Evolutionary conservation across 2,888 invertebrate species (phyloP).

Genomic region (Chrysopilus asiliformis): DNA sequence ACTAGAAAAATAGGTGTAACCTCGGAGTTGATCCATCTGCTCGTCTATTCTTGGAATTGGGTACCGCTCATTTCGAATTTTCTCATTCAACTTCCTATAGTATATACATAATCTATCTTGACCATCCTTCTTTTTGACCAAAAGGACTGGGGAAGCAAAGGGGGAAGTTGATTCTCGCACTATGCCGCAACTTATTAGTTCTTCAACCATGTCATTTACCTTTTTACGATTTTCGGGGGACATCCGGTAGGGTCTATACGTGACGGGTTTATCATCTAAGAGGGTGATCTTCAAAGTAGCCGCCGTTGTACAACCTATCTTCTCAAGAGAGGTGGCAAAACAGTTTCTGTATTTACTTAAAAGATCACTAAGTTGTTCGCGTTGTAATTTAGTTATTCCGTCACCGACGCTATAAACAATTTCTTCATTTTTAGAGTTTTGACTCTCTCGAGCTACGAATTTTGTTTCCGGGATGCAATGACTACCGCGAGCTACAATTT

Average conservation of each 20-base stretch:
- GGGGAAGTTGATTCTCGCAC: constrained; percentile 2
- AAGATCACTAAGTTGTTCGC: neutral
- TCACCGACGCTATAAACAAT: neutral
- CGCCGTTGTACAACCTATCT: neutral
- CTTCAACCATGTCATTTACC: neutral
- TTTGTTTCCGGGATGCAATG: neutral
- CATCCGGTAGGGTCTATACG: neutral
- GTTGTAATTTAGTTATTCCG: neutral
- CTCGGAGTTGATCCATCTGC: constrained; percentile 9
- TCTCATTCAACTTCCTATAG: too few relatives aligned
- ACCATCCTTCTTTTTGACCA: constrained; percentile 8
- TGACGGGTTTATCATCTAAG: neutral
- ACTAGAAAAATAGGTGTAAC: constrained; percentile 6
- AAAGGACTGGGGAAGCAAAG: constrained; percentile 5
- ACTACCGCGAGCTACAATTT: neutral
- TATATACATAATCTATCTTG: too few relatives aligned
- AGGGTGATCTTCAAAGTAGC: neutral
- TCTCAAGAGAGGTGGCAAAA: neutral
- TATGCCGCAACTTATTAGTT: neutral
- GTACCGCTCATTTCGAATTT: too few relatives aligned
- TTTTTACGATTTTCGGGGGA: neutral
- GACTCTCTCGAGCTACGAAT: too few relatives aligned
- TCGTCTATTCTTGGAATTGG: too few relatives aligned
- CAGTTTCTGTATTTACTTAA: neutral
- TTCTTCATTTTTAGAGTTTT: neutral